phyloP scores from a whole-genome alignment of 64 coral and sea anemone genomes.

The Montipora capricornis region DNA sequence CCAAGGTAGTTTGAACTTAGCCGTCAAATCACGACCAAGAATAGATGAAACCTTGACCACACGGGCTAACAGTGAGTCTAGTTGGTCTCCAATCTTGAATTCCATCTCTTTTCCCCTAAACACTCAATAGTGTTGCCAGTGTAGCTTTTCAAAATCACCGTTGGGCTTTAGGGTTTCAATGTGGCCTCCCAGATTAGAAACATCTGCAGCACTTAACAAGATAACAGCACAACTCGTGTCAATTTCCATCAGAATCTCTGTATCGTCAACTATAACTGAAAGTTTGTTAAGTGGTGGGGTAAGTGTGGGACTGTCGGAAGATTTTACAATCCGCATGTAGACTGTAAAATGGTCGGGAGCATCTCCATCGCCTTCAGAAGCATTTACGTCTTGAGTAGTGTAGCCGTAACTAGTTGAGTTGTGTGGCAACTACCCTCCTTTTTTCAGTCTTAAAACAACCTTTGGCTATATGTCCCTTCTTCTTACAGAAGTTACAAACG shows the following conservation, averaged over 20 bases:
- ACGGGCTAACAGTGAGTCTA: constrained; percentile 3
- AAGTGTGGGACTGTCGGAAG: neutral
- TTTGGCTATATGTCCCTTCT: constrained; percentile 40
- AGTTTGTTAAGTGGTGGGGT: constrained; percentile 57
- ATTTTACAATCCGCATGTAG: constrained; percentile 56
- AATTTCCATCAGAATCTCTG: constrained; percentile 61
- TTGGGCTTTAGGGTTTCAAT: constrained; percentile 26
- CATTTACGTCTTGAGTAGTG: neutral
- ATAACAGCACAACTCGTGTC: constrained; percentile 68
- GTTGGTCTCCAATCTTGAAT: constrained; percentile 55
- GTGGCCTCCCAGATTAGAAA: constrained; percentile 50
- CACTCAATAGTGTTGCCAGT: constrained; percentile 49
- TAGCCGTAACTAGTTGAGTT: constrained; percentile 57
- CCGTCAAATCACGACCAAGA: constrained; percentile 59
- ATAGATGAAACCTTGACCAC: constrained; percentile 54
- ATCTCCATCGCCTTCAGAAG: neutral
- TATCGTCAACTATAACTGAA: constrained; percentile 41
- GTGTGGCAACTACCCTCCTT: constrained; percentile 34
- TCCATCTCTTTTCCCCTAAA: constrained; percentile 39
- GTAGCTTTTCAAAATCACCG: constrained; percentile 59
- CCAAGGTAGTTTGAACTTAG: constrained; percentile 67
- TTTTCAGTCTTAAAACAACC: constrained; percentile 59
- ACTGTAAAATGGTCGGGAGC: constrained; percentile 27
- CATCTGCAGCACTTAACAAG: constrained; percentile 36
- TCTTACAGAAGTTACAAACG: constrained; percentile 60